Conservation (phyloP, 2,888 invertebrate genomes). For the Timandra comae region DNA sequence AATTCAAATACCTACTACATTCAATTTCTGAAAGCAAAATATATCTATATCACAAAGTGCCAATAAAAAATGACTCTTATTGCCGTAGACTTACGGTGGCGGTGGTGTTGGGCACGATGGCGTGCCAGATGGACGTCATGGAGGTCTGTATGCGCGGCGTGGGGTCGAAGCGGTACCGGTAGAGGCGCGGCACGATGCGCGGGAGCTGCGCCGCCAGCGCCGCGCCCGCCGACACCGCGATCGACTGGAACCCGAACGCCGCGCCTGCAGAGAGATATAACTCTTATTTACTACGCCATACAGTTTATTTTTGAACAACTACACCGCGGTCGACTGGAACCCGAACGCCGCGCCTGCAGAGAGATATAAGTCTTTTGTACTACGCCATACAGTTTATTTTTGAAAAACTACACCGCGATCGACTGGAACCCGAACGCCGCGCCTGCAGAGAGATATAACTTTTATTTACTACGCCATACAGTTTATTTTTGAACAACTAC, state of each 20-base stretch:
- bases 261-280: conserved; percentile 77
- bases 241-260: conserved; percentile 93
- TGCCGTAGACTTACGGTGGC: conserved; percentile 84
- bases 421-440: too few relatives aligned
- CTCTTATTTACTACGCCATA: background rate
- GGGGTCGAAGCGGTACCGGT: conserved; percentile 94
- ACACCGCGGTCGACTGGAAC: too few relatives aligned
- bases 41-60: too few relatives aligned
- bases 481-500: background rate
- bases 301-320: background rate
- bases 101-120: conserved; percentile 89
- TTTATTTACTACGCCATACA: background rate
- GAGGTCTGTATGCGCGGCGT: conserved; percentile 93
- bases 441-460: background rate
- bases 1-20: too few relatives aligned
- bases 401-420: too few relatives aligned
- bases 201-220: conserved; percentile 89
- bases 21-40: too few relatives aligned
- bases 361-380: conserved; percentile 1
- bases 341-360: conserved; percentile 88
- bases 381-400: background rate
- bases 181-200: conserved; percentile 91
- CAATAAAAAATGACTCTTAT: too few relatives aligned
- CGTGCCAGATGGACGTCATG: conserved; percentile 96
- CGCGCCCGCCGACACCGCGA: conserved; percentile 89